phyloP scores from a whole-genome alignment of 2,797 vertebrate species.

The Prunella strophiata region DNA sequence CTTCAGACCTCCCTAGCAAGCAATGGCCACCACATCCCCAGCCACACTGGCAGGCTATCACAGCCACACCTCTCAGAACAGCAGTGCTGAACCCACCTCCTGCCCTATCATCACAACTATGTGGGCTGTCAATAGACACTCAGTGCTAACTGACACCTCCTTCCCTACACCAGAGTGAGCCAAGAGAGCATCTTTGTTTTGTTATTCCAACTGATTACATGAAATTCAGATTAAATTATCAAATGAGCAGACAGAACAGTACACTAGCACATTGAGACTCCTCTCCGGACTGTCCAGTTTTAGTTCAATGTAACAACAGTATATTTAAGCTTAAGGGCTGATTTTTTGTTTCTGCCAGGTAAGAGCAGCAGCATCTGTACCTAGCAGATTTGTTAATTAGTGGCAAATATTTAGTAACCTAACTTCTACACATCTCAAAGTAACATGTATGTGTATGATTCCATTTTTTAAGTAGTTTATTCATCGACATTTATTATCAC shows the following conservation, averaged over 20 bases:
- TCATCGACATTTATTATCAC: neutral
- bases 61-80: accelerated
- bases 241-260: neutral
- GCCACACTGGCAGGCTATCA: accelerated
- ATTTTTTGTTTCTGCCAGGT: neutral
- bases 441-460: accelerated
- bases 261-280: neutral
- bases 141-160: neutral
- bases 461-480: neutral
- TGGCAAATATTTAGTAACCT: neutral
- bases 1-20: neutral
- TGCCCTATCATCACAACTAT: neutral
- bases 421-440: neutral
- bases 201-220: neutral
- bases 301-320: neutral
- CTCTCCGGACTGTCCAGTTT: neutral
- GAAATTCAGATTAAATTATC: neutral
- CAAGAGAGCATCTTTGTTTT: neutral
- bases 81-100: accelerated
- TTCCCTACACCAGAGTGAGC: accelerated
- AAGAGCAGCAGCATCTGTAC: neutral
- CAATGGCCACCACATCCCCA: neutral
- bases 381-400: neutral
- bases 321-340: neutral
- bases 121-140: neutral